phyloP scores from a whole-genome alignment of 2,888 invertebrate genomes.

The Alentia gelatinosa region DNA sequence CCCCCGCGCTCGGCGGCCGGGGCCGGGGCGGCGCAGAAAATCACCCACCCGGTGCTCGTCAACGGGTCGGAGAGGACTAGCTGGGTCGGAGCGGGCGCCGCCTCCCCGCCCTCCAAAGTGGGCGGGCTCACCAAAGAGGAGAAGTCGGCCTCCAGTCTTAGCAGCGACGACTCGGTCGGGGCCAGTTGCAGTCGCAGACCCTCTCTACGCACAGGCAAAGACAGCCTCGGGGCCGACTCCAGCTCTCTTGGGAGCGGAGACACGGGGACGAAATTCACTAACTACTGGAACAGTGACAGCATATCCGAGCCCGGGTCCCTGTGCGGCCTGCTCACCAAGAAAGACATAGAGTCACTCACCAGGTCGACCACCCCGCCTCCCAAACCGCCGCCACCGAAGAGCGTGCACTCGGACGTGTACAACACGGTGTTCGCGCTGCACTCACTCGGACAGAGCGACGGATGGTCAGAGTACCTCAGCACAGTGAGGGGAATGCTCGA shows the following conservation, averaged over 20 bases:
- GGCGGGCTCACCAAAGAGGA: background rate
- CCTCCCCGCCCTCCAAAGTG: background rate
- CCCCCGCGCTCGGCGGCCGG: background rate
- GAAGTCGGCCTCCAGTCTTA: slow-evolving; percentile 14
- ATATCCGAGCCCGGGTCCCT: slow-evolving; percentile 49
- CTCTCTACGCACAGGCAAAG: slow-evolving; percentile 8
- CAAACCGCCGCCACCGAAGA: slow-evolving; percentile 68
- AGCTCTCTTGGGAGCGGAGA: slow-evolving; percentile 11
- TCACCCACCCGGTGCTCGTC: background rate
- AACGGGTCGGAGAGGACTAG: slow-evolving; percentile 16
- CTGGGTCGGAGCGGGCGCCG: background rate
- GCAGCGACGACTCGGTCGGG: slow-evolving; percentile 33
- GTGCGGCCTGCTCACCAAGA: background rate
- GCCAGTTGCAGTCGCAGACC: slow-evolving; percentile 22
- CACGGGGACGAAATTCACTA: background rate
- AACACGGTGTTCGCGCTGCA: slow-evolving; percentile 79
- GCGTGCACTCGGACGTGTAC: slow-evolving; percentile 78
- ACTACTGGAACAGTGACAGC: slow-evolving; percentile 48
- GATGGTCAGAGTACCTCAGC: slow-evolving; percentile 74
- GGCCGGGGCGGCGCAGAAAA: background rate
- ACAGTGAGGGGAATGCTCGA: slow-evolving; percentile 78
- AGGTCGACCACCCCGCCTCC: slow-evolving; percentile 62
- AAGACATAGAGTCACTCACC: background rate
- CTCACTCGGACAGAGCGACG: slow-evolving; percentile 72
- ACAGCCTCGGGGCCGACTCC: background rate